Evolutionary conservation across 2,888 invertebrate species (phyloP).

Genomic region (Eledone cirrhosa): DNA sequence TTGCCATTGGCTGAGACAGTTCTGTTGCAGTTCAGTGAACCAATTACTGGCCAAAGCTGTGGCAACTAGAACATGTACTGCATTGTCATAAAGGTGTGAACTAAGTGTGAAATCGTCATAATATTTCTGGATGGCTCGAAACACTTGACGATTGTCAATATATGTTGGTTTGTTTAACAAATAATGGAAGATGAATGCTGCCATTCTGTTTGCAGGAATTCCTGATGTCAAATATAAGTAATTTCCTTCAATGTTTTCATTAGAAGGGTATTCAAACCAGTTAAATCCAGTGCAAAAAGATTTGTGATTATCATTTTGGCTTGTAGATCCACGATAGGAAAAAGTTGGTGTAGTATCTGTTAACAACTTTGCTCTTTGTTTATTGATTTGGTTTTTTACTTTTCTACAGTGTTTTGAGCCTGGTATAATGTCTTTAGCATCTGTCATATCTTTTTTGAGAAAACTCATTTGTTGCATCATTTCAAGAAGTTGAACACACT

Average conservation of each 20-base stretch:
- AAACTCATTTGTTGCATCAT: neutral
- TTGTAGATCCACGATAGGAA: neutral
- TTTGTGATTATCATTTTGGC: neutral
- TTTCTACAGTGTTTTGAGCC: too few relatives aligned
- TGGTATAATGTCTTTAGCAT: neutral
- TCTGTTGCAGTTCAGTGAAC: conserved; percentile 55
- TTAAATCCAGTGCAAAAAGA: neutral
- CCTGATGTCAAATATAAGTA: neutral
- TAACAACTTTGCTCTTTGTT: too few relatives aligned
- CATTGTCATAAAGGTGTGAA: conserved; percentile 51
- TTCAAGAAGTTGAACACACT: neutral
- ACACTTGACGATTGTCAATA: conserved; percentile 54
- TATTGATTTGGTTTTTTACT: too few relatives aligned
- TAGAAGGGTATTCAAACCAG: conserved; percentile 5
- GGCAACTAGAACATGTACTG: conserved; percentile 63
- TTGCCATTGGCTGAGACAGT: conserved; percentile 56
- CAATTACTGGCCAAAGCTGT: conserved; percentile 62
- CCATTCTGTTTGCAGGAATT: conserved; percentile 43
- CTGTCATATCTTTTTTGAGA: neutral
- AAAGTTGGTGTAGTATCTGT: too few relatives aligned
- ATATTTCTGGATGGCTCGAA: conserved; percentile 53
- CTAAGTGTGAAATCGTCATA: conserved; percentile 55
- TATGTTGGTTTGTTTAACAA: conserved; percentile 54
- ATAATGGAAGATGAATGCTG: conserved; percentile 53
- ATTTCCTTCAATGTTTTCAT: neutral